Conservation (phyloP, 2,888 invertebrate genomes). For the Tetrapedia diversipes region DNA sequence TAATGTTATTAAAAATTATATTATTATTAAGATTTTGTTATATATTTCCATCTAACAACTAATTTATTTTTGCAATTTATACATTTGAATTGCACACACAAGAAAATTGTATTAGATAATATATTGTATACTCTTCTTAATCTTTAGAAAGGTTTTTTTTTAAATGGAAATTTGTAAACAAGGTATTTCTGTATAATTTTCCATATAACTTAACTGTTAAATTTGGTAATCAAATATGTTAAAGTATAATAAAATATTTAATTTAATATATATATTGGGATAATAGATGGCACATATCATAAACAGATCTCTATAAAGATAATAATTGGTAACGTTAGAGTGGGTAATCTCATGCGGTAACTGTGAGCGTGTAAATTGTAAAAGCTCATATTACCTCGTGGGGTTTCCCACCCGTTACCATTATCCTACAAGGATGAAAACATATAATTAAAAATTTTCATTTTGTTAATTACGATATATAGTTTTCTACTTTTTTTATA, state of each 20-base stretch:
- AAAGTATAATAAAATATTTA: background rate
- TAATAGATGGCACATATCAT: constrained; percentile 14
- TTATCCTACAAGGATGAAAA: constrained; percentile 76
- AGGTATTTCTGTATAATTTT: constrained; percentile 15
- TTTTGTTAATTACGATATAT: constrained; percentile 15
- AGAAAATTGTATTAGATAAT: constrained; percentile 10
- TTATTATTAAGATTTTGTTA: background rate
- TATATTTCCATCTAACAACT: background rate
- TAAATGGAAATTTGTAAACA: constrained; percentile 1
- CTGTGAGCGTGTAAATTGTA: constrained; percentile 89
- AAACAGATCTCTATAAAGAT: constrained; percentile 27
- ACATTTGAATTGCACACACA: constrained; percentile 1
- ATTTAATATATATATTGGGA: background rate
- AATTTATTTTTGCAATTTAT: constrained; percentile 8
- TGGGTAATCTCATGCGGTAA: constrained; percentile 99
- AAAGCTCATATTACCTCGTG: constrained; percentile 93
- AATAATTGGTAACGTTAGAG: constrained; percentile 79
- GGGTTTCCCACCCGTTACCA: constrained; percentile 89
- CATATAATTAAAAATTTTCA: constrained; percentile 31
- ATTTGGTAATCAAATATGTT: background rate
- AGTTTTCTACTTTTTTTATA: constrained; percentile 13
- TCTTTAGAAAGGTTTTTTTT: no score
- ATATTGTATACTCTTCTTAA: background rate
- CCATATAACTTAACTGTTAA: constrained; percentile 9
- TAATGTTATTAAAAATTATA: constrained; percentile 6